Evolutionary conservation across 1,140 invertebrate species (phyloP).

Genomic region (Spodoptera litura): DNA sequence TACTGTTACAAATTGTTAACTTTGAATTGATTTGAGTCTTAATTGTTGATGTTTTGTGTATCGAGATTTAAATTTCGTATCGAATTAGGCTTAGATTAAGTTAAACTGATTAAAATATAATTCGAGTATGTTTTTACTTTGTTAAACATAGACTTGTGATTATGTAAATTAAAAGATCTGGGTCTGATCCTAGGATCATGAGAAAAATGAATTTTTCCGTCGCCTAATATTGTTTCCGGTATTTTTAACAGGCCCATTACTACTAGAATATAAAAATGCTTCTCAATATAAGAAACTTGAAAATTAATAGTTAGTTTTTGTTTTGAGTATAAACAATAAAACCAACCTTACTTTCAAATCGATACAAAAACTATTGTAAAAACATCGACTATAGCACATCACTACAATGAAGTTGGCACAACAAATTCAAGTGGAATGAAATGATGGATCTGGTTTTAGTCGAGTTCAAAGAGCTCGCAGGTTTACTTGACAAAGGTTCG

Average conservation of each 20-base stretch:
- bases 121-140: neutral
- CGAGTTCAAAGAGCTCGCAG: slow-evolving; percentile 8
- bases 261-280: too few relatives aligned
- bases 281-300: neutral
- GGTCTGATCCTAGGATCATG: too few relatives aligned
- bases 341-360: too few relatives aligned
- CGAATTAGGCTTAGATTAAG: too few relatives aligned
- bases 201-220: too few relatives aligned
- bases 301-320: too few relatives aligned
- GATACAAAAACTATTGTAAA: too few relatives aligned
- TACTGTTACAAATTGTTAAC: slow-evolving; percentile 19
- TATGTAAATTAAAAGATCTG: too few relatives aligned
- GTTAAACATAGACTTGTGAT: neutral
- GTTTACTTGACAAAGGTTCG: slow-evolving; percentile 4
- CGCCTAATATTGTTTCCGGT: too few relatives aligned
- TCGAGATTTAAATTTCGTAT: slow-evolving; percentile 1
- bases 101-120: neutral
- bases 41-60: neutral
- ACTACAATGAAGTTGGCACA: slow-evolving; percentile 10
- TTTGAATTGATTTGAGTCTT: slow-evolving; percentile 23
- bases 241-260: too few relatives aligned
- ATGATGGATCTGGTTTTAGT: slow-evolving; percentile 32
- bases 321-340: too few relatives aligned
- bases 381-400: neutral
- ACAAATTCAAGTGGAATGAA: slow-evolving; percentile 26